These are phyloP conservation scores for Bombus confusus DNA, from an alignment of 1,140 invertebrate species.

Conservation along the genomic window DNA sequence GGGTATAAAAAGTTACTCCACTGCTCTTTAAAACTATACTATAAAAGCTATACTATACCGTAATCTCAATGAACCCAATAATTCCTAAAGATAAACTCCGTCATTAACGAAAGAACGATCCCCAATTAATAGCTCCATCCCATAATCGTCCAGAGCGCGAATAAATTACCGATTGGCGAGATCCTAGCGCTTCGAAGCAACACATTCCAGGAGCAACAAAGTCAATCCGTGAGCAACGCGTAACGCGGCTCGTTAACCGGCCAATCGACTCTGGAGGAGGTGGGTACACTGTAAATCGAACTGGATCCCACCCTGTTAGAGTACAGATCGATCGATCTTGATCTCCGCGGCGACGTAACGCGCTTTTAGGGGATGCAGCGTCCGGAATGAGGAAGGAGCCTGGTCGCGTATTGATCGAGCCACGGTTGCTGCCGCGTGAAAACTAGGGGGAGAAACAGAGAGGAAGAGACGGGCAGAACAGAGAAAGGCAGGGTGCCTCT, in stretches of 20 bases:
- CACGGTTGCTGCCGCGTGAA: conserved; percentile 31
- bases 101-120: background rate
- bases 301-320: background rate
- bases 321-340: conserved; percentile 44
- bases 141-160: too few species aligned
- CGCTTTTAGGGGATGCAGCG: conserved; percentile 25
- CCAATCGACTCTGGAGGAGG: background rate
- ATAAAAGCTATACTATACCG: too few species aligned
- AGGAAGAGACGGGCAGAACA: background rate
- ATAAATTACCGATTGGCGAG: background rate
- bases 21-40: too few species aligned
- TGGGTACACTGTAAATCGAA: background rate
- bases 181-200: background rate
- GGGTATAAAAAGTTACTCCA: too few species aligned
- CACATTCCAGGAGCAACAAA: background rate
- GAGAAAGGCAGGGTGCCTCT: background rate
- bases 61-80: background rate
- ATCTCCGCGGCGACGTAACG: conserved; percentile 11
- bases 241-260: conserved; percentile 10
- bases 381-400: conserved; percentile 56
- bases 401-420: conserved; percentile 56
- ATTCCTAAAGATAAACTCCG: background rate
- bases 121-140: background rate
- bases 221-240: background rate
- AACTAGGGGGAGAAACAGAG: conserved; percentile 19